Base-by-base conservation (phyloP, 2,113 vertebrate genomes). In the Semnornis frantzii region DNA sequence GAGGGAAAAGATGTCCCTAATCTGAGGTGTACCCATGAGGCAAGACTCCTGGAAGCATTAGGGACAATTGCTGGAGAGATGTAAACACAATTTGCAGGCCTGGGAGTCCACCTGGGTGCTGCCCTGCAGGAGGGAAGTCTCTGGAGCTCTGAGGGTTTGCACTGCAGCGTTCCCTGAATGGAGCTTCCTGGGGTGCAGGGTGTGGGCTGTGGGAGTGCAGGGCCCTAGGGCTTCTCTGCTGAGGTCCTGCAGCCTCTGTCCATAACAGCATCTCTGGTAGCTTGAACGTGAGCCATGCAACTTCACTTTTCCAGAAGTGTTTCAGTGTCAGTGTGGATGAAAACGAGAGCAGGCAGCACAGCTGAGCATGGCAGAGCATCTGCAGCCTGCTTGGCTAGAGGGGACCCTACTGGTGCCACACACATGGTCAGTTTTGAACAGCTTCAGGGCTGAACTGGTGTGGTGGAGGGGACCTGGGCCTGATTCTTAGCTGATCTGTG, bases 361-460 rank as follows among this genome's bases (percentile, higher is more conserved):
- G 2, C 59, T 13, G 81, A 65, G 70, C 0, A 0, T 30, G 62
- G 66, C 59, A 71, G 44, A 27, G 39, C 44, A 15, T 14, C 89
- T 42, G 13, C 3, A 69, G 13, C 37, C 27, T 12, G 4, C 34
- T 79, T 69, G 1, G 2, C 6, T 3, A 6, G 76, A 44, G 57
- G 31, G 42, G 25, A 24, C 44, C 18, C 0, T 27, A 2, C 8
- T 12, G 12, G 48, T 52, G 48, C 46, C 6, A 0, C 2, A 42
- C 6, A 1, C 1, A 0, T 3, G 31, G 27, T 12, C 0, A 1
- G 5, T 25, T 23, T 54, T 24, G 59, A 85, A 1, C 39, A 16
- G 34, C 60, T 64, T 46, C 42, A 3, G 57, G n/a, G 20, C 55
- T 50, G 64, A 54, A 10, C 54, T 19, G 81, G 52, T 52, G 18